Evolutionary conservation across 2,797 vertebrate genomes (phyloP), one percentile per base, ranked within the genome.

Genomic region (Eremophila alpestris): DNA sequence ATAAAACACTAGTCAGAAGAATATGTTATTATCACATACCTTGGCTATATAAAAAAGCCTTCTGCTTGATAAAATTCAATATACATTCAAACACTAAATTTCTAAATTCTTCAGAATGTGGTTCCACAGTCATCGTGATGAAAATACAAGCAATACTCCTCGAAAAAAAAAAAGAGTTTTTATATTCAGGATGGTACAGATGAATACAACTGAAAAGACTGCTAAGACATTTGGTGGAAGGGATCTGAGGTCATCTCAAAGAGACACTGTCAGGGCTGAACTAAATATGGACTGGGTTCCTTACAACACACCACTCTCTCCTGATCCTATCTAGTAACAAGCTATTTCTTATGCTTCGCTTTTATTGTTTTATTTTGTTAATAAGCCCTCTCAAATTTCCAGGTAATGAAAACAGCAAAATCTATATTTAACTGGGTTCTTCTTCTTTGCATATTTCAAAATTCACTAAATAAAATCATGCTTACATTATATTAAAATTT

Each of bases 81-180:
- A 56, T 46, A 83, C 92, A 89, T 83, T 76, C 16, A 58, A 86
- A 7, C 8, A 48, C 40, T 64, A 65, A 26, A 40, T 86, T 87
- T 83, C 27, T 58, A 65, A 93, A 65, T 19, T 55, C 16, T 81
- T 83, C 30, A 41, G 23, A 83, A 68, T 1, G 9, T 10, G 0
- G 7, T 40, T 83, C 24, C 12, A 27, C 4, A 45, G 17, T 48
- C 60, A 43, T 17, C 73, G 3, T 52, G 41, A 5, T 62, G 41
- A 59, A 90, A 93, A 86, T 49, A 48, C 12, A 90, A 55, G 7
- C 16, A 84, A 10, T 41, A n/a, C 1, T 79, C 27, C 1, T 2
- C 1, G 1, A 55, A 80, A 63, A 36, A 3, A n/a, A 5, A 8
- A 8, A 1, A 45, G 1, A 32, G 4, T 1, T 91, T 91, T 68